Conservation (phyloP, 2,113 vertebrate genomes). For the Colinus virginianus region DNA sequence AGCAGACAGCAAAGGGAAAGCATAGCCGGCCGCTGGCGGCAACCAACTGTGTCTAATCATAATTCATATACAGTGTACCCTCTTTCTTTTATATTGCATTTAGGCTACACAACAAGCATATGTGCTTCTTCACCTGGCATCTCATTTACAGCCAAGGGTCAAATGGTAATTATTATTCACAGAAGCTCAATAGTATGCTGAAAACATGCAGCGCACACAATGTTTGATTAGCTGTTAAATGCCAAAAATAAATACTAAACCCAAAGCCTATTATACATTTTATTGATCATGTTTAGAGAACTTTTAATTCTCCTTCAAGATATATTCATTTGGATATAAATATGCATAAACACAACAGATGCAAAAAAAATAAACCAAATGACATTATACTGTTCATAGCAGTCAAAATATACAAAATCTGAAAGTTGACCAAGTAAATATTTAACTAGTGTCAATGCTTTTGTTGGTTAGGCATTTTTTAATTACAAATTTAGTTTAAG, state of each 20-base stretch:
- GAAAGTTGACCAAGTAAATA: not conserved
- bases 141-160: constrained; percentile 77
- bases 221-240: constrained; percentile 49
- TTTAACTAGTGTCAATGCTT: not conserved
- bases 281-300: not conserved
- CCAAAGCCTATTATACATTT: not conserved
- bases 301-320: not conserved
- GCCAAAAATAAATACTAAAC: constrained; percentile 35
- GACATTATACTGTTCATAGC: not conserved
- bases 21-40: constrained; percentile 73
- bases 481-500: not conserved
- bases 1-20: constrained; percentile 84
- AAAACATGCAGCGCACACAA: constrained; percentile 15
- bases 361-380: not conserved
- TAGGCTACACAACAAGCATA: constrained; percentile 70
- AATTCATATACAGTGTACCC: constrained; percentile 80
- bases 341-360: not conserved
- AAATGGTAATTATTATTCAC: constrained; percentile 75
- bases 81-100: constrained; percentile 76
- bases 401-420: not conserved
- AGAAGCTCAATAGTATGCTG: constrained; percentile 46
- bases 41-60: constrained; percentile 81
- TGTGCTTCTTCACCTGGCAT: constrained; percentile 80
- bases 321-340: not conserved
- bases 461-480: not conserved